Evolutionary conservation across 2,113 vertebrate genomes (phyloP).

Genomic region (Fukomys damarensis): DNA sequence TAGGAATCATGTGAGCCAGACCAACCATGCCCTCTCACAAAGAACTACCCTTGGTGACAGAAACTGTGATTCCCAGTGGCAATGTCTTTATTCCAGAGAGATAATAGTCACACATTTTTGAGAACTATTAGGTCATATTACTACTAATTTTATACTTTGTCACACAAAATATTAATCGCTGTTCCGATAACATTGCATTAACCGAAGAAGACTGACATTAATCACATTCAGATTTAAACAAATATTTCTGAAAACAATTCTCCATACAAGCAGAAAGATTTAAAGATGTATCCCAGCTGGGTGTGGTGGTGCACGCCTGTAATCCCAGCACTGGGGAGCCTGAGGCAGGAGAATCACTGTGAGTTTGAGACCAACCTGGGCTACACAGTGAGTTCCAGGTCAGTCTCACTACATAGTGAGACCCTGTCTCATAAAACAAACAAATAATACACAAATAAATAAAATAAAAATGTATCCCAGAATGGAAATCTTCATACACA

Average conservation of each 20-base stretch:
- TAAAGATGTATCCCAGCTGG: constrained; percentile 38
- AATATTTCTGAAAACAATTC: constrained; percentile 26
- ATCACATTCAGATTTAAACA: not conserved
- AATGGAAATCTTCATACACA: not conserved
- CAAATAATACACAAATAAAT: too few species aligned
- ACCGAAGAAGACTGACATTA: constrained; percentile 1
- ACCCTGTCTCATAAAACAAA: too few species aligned
- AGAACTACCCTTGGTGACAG: not conserved
- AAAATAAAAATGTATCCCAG: constrained; percentile 37
- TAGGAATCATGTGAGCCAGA: not conserved
- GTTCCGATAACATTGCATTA: not conserved
- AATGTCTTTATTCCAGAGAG: not conserved
- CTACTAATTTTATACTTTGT: not conserved
- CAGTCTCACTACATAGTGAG: too few species aligned
- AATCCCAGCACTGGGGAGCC: too few species aligned
- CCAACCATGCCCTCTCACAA: not conserved
- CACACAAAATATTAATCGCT: not conserved
- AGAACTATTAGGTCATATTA: not conserved
- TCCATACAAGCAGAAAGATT: not conserved
- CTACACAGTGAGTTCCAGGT: too few species aligned
- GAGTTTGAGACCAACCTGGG: too few species aligned
- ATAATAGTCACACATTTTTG: not conserved
- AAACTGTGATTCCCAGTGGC: not conserved
- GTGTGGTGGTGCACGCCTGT: too few species aligned
- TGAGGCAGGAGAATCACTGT: too few species aligned